phyloP scores from a whole-genome alignment of 2,113 vertebrate species.

The Patagioenas fasciata region DNA sequence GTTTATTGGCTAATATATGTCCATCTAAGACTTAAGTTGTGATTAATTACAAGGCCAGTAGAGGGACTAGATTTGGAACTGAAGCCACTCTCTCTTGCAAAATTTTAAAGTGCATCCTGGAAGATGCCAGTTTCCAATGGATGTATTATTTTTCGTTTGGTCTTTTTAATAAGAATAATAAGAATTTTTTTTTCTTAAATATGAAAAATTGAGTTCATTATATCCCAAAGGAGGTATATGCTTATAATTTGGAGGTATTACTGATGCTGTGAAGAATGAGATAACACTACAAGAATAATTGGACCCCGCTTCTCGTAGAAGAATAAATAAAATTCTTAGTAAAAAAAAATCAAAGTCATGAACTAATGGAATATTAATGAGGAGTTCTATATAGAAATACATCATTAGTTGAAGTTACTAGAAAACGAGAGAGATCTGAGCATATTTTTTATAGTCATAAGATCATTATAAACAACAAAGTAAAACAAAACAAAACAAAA shows the following conservation, averaged over 20 bases:
- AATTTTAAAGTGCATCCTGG: neutral
- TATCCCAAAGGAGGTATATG: neutral
- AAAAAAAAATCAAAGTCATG: neutral
- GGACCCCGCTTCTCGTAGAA: neutral
- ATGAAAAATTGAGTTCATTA: neutral
- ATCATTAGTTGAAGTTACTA: neutral
- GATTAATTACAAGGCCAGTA: neutral
- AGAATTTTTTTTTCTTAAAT: neutral
- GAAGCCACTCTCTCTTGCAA: neutral
- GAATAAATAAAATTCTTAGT: neutral
- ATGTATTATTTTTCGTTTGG: neutral
- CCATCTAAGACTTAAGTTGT: neutral
- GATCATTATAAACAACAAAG: neutral
- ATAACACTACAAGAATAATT: neutral
- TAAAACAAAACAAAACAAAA: neutral
- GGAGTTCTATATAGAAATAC: neutral
- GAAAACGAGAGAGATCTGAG: neutral
- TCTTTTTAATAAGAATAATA: neutral
- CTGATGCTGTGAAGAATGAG: neutral
- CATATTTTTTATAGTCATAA: neutral
- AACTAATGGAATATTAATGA: neutral
- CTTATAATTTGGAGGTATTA: neutral
- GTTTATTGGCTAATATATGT: neutral
- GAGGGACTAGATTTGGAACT: neutral
- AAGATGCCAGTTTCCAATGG: neutral